phyloP scores from a whole-genome alignment of 2,888 invertebrate species.

The Seira sanloemensis region DNA sequence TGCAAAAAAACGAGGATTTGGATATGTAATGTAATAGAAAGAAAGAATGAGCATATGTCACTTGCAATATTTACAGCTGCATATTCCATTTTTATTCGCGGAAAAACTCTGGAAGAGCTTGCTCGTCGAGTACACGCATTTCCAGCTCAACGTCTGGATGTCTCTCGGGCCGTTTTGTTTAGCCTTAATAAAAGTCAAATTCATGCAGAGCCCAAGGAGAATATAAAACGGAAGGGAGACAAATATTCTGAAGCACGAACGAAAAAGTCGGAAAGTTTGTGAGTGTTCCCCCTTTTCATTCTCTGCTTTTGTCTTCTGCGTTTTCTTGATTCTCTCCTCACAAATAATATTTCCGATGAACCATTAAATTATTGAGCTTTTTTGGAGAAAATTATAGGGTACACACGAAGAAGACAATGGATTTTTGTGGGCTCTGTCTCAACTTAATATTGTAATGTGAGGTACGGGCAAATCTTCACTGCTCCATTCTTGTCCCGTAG shows the following conservation, averaged over 20 bases:
- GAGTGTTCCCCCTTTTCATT: constrained; percentile 51
- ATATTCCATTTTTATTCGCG: too few relatives aligned
- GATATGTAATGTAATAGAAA: too few relatives aligned
- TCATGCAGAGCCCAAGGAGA: too few relatives aligned
- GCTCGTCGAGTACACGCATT: too few relatives aligned
- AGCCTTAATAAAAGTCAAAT: too few relatives aligned
- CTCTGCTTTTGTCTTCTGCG: constrained; percentile 25
- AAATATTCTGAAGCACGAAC: not conserved
- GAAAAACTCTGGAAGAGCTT: too few relatives aligned
- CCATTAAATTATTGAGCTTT: constrained; percentile 74
- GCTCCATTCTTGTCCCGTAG: constrained; percentile 1
- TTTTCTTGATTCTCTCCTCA: constrained; percentile 41
- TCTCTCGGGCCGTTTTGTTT: too few relatives aligned
- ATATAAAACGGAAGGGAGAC: too few relatives aligned
- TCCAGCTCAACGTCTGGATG: too few relatives aligned
- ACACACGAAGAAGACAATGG: constrained; percentile 71
- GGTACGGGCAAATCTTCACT: constrained; percentile 11
- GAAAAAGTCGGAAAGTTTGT: constrained; percentile 18
- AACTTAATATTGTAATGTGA: constrained; percentile 48
- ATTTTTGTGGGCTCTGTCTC: constrained; percentile 73
- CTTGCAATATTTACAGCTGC: too few relatives aligned
- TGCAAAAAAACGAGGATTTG: too few relatives aligned
- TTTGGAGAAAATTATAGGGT: constrained; percentile 74
- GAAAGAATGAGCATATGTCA: too few relatives aligned
- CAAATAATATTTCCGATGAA: constrained; percentile 73